Evolutionary conservation across 2,888 invertebrate genomes (phyloP), one percentile per base, ranked within the genome.

Genomic region (Eucriotettix oculatus): DNA sequence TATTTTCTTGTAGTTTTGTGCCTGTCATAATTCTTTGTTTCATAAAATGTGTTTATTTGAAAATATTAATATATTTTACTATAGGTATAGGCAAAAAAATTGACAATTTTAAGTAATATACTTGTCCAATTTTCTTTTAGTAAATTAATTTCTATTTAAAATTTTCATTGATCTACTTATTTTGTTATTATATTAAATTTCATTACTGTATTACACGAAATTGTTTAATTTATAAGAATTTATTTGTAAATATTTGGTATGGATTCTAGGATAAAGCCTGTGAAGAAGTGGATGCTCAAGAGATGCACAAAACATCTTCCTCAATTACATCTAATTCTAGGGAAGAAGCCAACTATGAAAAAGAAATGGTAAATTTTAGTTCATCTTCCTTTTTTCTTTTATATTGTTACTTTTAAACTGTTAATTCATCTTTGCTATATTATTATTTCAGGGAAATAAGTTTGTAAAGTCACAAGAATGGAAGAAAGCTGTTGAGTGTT

Each of bases 401-500:
- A 29, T 29, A 29, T 29, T 29, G 7, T 2, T 1, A 1, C 0
- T 54, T 54, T 17, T 0, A 17, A 16, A 53, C 3, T 16, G 7
- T 29, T n/a, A n/a, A 29, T 7, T 5, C 16, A 17, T 54, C 29
- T 54, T 11, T 54, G 16, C 12, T 16, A 17, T 54, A 16, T 1
- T 29, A 10, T 66, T 58, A 67, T 77, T 76, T 52, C 71, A 84
- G 78, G 97, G 97, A 17, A 97, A 97, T 72, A 76, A 75, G 66
- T 84, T 81, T 71, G 93, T 94, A 17, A 86, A 85, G 68, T 71
- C 78, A 44, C 79, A 86, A 66, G 84, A 91, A 68, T 98, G 89
- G 82, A 81, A 84, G 40, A 85, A 88, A 65, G 98, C 98, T 0
- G 85, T 95, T 61, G 74, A 80, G 10, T 88, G 87, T 71, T 99